phyloP scores from a whole-genome alignment of 2,888 invertebrate genomes.

The Unio delphinus region DNA sequence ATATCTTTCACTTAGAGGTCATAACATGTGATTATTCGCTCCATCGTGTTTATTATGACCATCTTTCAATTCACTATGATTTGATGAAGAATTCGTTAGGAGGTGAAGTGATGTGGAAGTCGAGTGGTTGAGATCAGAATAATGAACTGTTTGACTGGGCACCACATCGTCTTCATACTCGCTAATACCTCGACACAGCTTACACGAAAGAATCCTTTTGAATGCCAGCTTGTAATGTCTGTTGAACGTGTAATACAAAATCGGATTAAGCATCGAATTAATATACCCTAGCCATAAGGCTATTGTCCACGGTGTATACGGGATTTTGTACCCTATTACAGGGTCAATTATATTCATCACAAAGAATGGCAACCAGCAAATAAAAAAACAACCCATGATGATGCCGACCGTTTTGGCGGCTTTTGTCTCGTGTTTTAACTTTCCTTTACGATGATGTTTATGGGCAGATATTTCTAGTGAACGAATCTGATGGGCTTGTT shows the following conservation, averaged over 20 bases:
- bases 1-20: too few species aligned
- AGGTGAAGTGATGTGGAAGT: conserved; percentile 14
- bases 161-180: conserved; percentile 54
- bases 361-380: conserved; percentile 68
- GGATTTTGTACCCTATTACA: conserved; percentile 59
- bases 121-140: conserved; percentile 35
- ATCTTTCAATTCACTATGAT: too few species aligned
- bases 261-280: conserved; percentile 62
- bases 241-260: conserved; percentile 61
- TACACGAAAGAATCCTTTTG: conserved; percentile 51
- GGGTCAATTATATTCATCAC: conserved; percentile 65
- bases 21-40: too few species aligned
- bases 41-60: too few species aligned
- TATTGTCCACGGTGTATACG: conserved; percentile 57
- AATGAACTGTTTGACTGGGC: conserved; percentile 20
- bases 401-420: conserved; percentile 66
- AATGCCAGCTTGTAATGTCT: conserved; percentile 60
- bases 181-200: conserved; percentile 57
- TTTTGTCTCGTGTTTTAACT: conserved; percentile 64
- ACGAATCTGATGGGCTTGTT: conserved; percentile 63
- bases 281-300: conserved; percentile 67
- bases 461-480: conserved; percentile 55
- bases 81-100: too few species aligned
- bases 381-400: conserved; percentile 66
- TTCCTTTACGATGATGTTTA: conserved; percentile 53